Evolutionary conservation across 2,888 invertebrate genomes (phyloP), one percentile per base, ranked within the genome.

Genomic region (Caenorhabditis sp.): DNA sequence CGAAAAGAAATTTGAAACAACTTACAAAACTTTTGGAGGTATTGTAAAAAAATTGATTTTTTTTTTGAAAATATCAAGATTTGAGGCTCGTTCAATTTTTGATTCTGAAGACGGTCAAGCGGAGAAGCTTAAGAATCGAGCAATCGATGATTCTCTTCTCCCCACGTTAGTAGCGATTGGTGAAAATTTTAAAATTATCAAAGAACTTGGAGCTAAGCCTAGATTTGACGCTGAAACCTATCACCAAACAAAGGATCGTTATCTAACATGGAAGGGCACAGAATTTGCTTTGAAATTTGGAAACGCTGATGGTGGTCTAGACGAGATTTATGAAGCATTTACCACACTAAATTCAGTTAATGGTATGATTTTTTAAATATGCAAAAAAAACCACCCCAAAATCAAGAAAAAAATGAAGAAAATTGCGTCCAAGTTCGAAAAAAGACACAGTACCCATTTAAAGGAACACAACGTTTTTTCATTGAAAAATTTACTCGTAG

Each of bases 251-350:
- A 69, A 66, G 19, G 75, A 75, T 61, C 66, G 75, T 6, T 75
- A 69, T 60, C 31, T 75, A 58, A 67, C 75, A 12, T 75, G 75
- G 75, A 75, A 75, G 27, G 75, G 75, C n/a, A 75, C 75, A 1
- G 75, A 75, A 26, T 75, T 75, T 36, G 75, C 64, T 0, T 58
- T 75, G 63, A 75, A 75, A 51, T 75, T 75, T 51, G 69, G 62
- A 21, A 36, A 37, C n/a, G 54, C 31, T 4, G 43, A 60, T 14
- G 65, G 58, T 3, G 75, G 67, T 2, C 50, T 75, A 3, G 69
- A 75, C 37, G 69, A 75, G 27, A 75, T 75, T 58, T 75, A 62
- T 19, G 75, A 75, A 0, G 66, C 75, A 5, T 75, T 69, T 43
- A 55, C 61, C 10, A 70, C 69, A 1, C 55, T 75, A 24, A 67